Conservation (phyloP, 2,888 invertebrate species). For the Carcina quercana region DNA sequence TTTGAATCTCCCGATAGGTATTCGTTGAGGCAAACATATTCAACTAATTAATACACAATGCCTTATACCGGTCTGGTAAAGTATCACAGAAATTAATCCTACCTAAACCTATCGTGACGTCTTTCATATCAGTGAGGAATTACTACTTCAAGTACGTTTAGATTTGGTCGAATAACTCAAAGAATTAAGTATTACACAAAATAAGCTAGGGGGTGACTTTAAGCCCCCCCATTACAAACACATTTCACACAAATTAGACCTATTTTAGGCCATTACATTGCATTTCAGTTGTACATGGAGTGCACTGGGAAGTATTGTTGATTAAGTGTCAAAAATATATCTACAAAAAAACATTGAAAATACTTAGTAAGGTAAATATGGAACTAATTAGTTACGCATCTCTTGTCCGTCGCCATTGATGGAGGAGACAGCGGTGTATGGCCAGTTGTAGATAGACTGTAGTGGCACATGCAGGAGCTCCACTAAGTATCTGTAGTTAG, state of each 20-base stretch:
- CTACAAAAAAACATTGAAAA: conserved; percentile 29
- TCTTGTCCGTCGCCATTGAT: conserved; percentile 49
- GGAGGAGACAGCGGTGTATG: conserved; percentile 37
- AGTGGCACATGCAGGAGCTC: conserved; percentile 92
- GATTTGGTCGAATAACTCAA: too few species aligned
- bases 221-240: too few species aligned
- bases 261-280: too few species aligned
- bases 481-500: conserved; percentile 87
- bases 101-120: conserved; percentile 60
- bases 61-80: conserved; percentile 70
- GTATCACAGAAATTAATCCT: conserved; percentile 74
- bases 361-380: conserved; percentile 20
- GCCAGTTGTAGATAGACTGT: conserved; percentile 84
- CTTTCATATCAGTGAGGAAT: conserved; percentile 45
- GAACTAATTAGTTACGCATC: conserved; percentile 17
- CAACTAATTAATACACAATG: conserved; percentile 45
- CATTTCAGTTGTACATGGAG: too few species aligned
- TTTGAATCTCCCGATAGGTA: conserved; percentile 12
- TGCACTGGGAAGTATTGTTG: too few species aligned
- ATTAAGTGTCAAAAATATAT: conserved; percentile 12
- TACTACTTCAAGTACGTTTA: conserved; percentile 29
- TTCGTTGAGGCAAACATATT: conserved; percentile 25
- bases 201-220: too few species aligned
- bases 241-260: too few species aligned
- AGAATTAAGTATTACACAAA: too few species aligned